Base-by-base conservation (phyloP, 2,797 vertebrate genomes). In the Gephyroberyx darwinii region DNA sequence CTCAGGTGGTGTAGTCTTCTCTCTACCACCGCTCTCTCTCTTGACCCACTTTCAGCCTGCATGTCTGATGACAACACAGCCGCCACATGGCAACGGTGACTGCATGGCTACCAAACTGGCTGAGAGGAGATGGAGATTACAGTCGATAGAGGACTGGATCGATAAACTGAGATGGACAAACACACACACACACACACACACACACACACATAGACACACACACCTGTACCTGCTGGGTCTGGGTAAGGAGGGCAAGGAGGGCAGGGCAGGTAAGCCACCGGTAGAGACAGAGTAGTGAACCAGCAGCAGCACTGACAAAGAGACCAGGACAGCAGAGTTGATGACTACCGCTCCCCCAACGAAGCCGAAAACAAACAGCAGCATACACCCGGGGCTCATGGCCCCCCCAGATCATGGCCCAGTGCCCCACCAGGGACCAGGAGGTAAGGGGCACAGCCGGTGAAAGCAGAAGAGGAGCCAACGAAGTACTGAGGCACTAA, bases 281-380 rank as follows among this genome's bases (percentile, higher is more conserved):
- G 94, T 94, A 61, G 97, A 97, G 77, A 99, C 96, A 10, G 98
- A 99, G 92, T 98, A 99, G 93, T 99, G 98, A 86, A 99, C 97
- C 78, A 99, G 95, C 91, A 99, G 95, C 93, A 99, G 93, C 73
- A 99, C 98, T 0, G 97, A 99, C 68, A 99, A 96, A 71, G 98
- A 99, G 0, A 98, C 97, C 90, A 99, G 90, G 75, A 99, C 94
- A 31, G 97, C 97, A 2, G 98, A 99, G 91, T 99, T 99, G 95
- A 99, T 96, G 92, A 99, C 97, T 94, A 99, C 97, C 78, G 97
- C 98, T 91, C 98, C 98, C 84, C 98, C 98, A 83, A 99, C 96
- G 74, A 99, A 98, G 94, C 98, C 98, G 93, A 99, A 99, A 92
- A 99, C 96, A 95, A 98, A 97, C 84, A 99, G 96, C 94, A 99